These are phyloP conservation scores for Falco columbarius DNA, from an alignment of 2,797 vertebrate species.

Conservation along the genomic window DNA sequence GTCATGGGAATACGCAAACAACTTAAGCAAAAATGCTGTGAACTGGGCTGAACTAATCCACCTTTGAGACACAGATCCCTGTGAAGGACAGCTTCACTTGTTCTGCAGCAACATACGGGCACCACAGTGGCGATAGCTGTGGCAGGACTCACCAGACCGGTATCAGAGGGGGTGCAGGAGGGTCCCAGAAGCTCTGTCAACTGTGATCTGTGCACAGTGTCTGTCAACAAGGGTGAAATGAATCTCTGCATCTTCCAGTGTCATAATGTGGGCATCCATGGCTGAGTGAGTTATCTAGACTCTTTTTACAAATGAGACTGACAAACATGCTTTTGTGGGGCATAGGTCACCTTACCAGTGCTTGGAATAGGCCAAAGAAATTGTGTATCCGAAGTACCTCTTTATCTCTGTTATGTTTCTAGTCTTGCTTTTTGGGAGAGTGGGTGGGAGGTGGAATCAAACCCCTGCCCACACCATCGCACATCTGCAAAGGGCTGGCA, in stretches of 20 bases:
- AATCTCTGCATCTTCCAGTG: not conserved
- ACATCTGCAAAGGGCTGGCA: not conserved
- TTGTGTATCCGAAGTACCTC: not conserved
- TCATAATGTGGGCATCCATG: not conserved
- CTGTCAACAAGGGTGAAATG: not conserved
- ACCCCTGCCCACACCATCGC: not conserved
- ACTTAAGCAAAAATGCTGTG: not conserved
- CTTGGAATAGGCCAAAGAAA: not conserved
- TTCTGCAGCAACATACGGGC: rapidly evolving
- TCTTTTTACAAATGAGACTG: not conserved
- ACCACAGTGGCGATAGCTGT: not conserved
- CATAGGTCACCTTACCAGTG: not conserved
- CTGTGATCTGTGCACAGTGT: not conserved
- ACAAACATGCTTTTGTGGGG: not conserved
- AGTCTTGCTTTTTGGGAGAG: not conserved
- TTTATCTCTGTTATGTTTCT: not conserved
- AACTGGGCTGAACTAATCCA: not conserved
- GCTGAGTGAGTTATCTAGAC: not conserved
- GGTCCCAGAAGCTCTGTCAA: not conserved
- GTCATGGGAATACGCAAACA: not conserved
- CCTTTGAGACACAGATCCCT: not conserved
- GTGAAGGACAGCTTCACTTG: not conserved
- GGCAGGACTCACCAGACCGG: not conserved
- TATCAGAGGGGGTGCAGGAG: not conserved
- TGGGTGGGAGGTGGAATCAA: not conserved